Base-by-base conservation (phyloP, 2,797 vertebrate genomes). In the Discoglossus pictus region DNA sequence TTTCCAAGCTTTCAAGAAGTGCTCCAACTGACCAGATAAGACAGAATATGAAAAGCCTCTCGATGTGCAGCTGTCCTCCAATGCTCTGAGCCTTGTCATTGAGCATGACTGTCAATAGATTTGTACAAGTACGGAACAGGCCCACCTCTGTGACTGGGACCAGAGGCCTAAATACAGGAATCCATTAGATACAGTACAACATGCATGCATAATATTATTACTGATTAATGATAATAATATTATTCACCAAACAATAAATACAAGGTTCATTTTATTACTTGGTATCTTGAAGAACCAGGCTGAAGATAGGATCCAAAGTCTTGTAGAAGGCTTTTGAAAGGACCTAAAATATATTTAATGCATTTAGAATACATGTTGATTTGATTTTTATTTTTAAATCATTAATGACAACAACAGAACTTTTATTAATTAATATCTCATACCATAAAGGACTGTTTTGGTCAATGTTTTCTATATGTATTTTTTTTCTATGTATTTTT, bases 1-100 rank as follows among this genome's bases (percentile, higher is more conserved):
- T 60, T 25, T 74, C 65, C 11, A 44, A 16, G 23, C 3, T 35
- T 52, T 64, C 51, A 44, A 74, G 40, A 8, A 74, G 60, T 7
- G 53, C 42, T 31, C 72, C 72, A 23, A 69, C 66, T 5, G 65
- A 59, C 72, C 72, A 74, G 34, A 69, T 68, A 7, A 74, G 72
- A 17, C 72, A 74, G 47, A 69, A 74, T 16, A 74, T 62, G 8
- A 74, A 74, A 34, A 74, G 72, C 17, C 61, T 60, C 48, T 74
- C 72, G 40, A 74, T 74, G 36, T 74, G 72, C 17, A 74, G 53
- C 23, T 65, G 72, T 38, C 72, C 72, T 35, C 72, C 72, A 18
- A 74, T 53, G 56, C 72, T 74, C 47, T 74, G 72, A 34, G 72
- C 72, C 31, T 74, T 74, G 23, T 74, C 72, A 54, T 74, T 69